These are phyloP conservation scores for Archivesica marissinica DNA, from an alignment of 1,140 invertebrate genomes.

Conservation along the genomic window DNA sequence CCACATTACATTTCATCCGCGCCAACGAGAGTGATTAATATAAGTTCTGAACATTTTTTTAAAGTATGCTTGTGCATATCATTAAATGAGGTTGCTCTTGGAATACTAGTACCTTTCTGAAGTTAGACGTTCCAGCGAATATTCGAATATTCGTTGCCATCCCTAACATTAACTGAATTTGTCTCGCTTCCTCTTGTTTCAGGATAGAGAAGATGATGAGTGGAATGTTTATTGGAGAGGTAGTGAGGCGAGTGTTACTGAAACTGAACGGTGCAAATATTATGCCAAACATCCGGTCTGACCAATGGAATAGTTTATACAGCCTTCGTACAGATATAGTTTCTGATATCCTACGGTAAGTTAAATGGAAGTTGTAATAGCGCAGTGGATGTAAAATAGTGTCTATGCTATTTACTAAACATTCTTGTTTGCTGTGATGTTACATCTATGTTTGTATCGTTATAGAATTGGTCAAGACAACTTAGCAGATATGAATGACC, in stretches of 20 bases:
- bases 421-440: too few species aligned
- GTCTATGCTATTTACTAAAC: neutral
- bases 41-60: too few species aligned
- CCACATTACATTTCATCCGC: too few species aligned
- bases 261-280: conserved; percentile 18
- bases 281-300: neutral
- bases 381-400: neutral
- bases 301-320: neutral
- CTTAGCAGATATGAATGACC: neutral
- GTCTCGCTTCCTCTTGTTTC: neutral
- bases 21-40: too few species aligned
- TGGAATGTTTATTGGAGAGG: conserved; percentile 39
- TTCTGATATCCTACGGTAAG: conserved; percentile 17
- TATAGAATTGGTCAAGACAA: neutral
- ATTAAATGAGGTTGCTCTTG: too few species aligned
- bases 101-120: too few species aligned
- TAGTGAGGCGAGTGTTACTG: conserved; percentile 5
- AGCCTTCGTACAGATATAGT: neutral
- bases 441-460: neutral
- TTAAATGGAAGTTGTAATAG: too few species aligned
- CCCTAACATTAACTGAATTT: too few species aligned
- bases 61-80: too few species aligned
- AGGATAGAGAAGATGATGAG: conserved; percentile 40
- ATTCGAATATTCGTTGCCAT: too few species aligned
- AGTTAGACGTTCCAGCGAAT: too few species aligned